phyloP scores from a whole-genome alignment of 2,888 invertebrate genomes.

The Xylota sylvarum region DNA sequence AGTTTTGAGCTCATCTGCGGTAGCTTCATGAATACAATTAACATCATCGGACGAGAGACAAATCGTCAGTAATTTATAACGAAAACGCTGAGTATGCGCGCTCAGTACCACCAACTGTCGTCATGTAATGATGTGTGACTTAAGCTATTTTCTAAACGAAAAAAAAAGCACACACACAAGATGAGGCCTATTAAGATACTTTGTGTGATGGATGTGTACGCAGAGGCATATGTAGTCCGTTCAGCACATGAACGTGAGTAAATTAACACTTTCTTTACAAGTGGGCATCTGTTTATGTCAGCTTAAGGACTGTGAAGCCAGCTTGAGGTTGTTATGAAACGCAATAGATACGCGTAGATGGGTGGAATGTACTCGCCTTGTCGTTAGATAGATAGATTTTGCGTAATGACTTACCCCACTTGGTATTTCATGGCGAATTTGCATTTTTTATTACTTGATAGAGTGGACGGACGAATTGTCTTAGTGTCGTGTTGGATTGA shows the following conservation, averaged over 20 bases:
- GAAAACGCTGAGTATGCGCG: slow-evolving; percentile 17
- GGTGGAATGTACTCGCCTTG: slow-evolving; percentile 33
- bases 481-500: slow-evolving; percentile 19
- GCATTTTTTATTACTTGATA: slow-evolving; percentile 53
- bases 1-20: slow-evolving; percentile 50
- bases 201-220: slow-evolving; percentile 49
- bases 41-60: slow-evolving; percentile 68
- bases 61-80: slow-evolving; percentile 72
- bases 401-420: slow-evolving; percentile 36
- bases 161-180: slow-evolving; percentile 6
- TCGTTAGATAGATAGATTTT: slow-evolving; percentile 24
- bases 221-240: slow-evolving; percentile 4
- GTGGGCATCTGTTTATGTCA: slow-evolving; percentile 65
- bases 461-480: slow-evolving; percentile 45
- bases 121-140: slow-evolving; percentile 42
- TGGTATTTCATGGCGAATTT: slow-evolving; percentile 44
- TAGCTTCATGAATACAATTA: slow-evolving; percentile 59
- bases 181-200: slow-evolving; percentile 41
- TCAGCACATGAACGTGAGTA: slow-evolving; percentile 53
- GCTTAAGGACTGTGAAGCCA: slow-evolving; percentile 39
- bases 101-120: slow-evolving; percentile 10
- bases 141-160: slow-evolving; percentile 37
- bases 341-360: slow-evolving; percentile 39
- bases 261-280: slow-evolving; percentile 58
- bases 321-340: slow-evolving; percentile 40